Conservation (phyloP, 2,113 vertebrate genomes). For the Notothenia rossii region DNA sequence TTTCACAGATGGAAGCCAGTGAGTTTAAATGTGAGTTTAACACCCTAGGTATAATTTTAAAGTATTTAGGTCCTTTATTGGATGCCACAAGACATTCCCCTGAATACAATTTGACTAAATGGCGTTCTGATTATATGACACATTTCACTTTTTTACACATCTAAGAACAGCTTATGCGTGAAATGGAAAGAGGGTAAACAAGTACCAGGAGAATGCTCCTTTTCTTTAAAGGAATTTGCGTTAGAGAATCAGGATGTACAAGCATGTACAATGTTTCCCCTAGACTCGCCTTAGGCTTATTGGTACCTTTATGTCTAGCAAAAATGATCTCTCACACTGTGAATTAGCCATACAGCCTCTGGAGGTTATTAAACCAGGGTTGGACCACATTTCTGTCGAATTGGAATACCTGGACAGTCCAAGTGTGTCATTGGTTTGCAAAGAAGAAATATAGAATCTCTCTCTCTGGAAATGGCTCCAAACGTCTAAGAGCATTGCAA, state of each 20-base stretch:
- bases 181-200: conserved; percentile 16
- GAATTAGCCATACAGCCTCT: conserved; percentile 41
- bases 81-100: not conserved
- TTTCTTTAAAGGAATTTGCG: conserved; percentile 28
- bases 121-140: conserved; percentile 1
- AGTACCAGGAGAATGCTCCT: conserved; percentile 15
- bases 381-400: not conserved
- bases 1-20: conserved; percentile 6
- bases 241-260: conserved; percentile 44
- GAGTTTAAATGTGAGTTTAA: conserved; percentile 9
- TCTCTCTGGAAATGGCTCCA: not conserved
- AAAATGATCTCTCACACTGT: conserved; percentile 21
- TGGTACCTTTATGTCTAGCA: conserved; percentile 13
- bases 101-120: conserved; percentile 12
- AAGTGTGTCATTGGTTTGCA: not conserved
- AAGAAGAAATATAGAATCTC: not conserved
- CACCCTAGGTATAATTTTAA: conserved; percentile 1
- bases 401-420: conserved; percentile 22
- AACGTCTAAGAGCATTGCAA: conserved; percentile 8
- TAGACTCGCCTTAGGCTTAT: conserved; percentile 48
- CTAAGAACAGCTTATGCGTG: conserved; percentile 9
- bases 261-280: conserved; percentile 7
- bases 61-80: not conserved
- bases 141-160: conserved; percentile 15
- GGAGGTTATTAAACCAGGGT: conserved; percentile 24